Percentiles rank a stretch among this genome's conserved stretches.
These are phyloP conservation scores for Psophia crepitans DNA, from an alignment of 2,113 vertebrate species.

Conservation along the genomic window DNA sequence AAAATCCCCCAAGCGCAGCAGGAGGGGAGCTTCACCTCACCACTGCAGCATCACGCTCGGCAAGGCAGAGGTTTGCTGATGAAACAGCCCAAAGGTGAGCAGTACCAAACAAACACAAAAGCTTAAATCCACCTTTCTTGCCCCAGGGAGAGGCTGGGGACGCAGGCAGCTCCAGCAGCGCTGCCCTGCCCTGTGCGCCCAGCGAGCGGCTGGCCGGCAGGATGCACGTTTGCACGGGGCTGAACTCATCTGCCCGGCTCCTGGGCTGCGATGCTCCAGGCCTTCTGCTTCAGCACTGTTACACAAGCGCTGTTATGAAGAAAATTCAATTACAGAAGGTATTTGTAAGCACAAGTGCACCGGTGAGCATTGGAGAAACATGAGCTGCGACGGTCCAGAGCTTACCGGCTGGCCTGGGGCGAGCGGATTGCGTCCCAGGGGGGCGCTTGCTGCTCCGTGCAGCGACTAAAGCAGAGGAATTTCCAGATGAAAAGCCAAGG, in stretches of 20 bases:
- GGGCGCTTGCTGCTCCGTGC: not conserved
- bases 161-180: not conserved
- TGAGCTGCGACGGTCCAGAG: not conserved
- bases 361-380: not conserved
- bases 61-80: not conserved
- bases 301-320: not conserved
- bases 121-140: not conserved
- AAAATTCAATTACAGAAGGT: conserved; percentile 35
- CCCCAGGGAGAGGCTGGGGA: not conserved
- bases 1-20: not conserved
- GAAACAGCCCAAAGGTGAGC: not conserved
- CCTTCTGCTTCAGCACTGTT: not conserved
- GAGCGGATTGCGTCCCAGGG: not conserved
- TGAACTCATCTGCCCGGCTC: not conserved
- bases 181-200: not conserved
- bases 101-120: not conserved
- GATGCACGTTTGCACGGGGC: not conserved
- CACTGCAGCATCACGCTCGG: not conserved
- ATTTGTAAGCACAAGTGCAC: not conserved
- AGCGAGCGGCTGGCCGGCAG: rapidly evolving
- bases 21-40: too few species aligned
- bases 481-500: not conserved
- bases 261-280: not conserved
- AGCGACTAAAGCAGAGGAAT: not conserved
- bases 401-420: not conserved